phyloP scores from a whole-genome alignment of 2,888 invertebrate species.

The Drosophila anomalata region DNA sequence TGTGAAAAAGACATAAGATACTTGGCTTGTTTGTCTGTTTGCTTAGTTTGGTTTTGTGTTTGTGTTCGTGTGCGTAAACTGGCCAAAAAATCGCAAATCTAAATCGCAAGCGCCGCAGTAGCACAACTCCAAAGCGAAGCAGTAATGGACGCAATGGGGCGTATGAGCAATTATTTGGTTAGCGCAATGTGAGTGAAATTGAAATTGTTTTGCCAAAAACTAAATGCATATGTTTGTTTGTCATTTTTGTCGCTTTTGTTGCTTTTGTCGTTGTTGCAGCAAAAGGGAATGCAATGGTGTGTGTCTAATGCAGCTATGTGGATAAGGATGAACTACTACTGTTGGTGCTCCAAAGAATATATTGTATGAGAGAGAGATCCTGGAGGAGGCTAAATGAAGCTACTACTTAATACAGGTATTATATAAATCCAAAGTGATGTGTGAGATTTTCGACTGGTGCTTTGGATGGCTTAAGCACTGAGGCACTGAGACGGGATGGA shows the following conservation, averaged over 20 bases:
- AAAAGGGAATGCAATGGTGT: conserved; percentile 50
- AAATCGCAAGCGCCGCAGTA: conserved; percentile 31
- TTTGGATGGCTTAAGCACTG: conserved; percentile 19
- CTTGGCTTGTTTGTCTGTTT: conserved; percentile 1
- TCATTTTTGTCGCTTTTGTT: background rate
- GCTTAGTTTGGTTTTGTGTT: conserved; percentile 3
- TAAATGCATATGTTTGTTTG: conserved; percentile 32
- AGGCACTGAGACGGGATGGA: conserved; percentile 36
- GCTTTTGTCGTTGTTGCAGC: background rate
- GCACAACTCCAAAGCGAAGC: conserved; percentile 60
- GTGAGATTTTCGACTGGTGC: conserved; percentile 1
- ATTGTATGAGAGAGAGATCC: conserved; percentile 6
- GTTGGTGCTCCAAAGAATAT: conserved; percentile 45
- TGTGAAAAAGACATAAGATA: background rate
- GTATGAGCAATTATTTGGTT: conserved; percentile 58
- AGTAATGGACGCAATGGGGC: conserved; percentile 50
- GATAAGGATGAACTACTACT: conserved; percentile 43
- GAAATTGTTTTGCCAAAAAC: conserved; percentile 42
- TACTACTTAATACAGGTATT: background rate
- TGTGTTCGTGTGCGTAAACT: conserved; percentile 19
- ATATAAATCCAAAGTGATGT: background rate
- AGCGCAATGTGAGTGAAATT: conserved; percentile 41
- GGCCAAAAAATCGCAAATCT: conserved; percentile 28
- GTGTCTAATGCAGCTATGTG: conserved; percentile 45
- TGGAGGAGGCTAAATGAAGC: conserved; percentile 14